A percentile compares a stretch with the other conserved stretches of the same genome.
phyloP scores from a whole-genome alignment of 2,888 invertebrate species.

The Sarcophaga caerulescens region DNA sequence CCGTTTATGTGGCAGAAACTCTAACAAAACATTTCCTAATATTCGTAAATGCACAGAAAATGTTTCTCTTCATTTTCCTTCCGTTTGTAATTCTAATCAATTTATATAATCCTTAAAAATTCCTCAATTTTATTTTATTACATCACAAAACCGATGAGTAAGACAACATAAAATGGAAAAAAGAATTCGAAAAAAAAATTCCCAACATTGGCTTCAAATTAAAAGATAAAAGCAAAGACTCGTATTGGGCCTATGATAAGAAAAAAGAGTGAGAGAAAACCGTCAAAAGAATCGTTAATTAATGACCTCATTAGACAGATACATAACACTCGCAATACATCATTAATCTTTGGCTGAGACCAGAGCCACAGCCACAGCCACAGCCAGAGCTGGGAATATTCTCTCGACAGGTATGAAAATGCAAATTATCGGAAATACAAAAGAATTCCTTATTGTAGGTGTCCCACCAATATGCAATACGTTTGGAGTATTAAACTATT shows the following conservation, averaged over 20 bases:
- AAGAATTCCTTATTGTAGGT: slow-evolving; percentile 46
- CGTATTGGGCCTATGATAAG: no score
- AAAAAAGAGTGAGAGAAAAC: neutral
- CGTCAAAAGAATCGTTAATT: slow-evolving; percentile 68
- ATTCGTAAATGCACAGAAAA: neutral
- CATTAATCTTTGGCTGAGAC: slow-evolving; percentile 69
- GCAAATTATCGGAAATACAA: slow-evolving; percentile 50
- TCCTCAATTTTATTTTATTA: neutral
- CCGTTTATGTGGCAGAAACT: slow-evolving; percentile 40
- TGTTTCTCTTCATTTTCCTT: no score
- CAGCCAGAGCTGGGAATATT: slow-evolving; percentile 41
- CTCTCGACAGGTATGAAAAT: slow-evolving; percentile 56
- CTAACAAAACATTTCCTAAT: neutral
- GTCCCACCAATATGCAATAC: slow-evolving; percentile 1
- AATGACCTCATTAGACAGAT: slow-evolving; percentile 73
- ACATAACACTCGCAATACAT: slow-evolving; percentile 70
- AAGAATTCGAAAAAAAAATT: slow-evolving; percentile 7
- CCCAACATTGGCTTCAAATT: no score
- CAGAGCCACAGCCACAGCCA: slow-evolving; percentile 19
- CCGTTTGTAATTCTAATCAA: no score
- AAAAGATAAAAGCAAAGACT: slow-evolving; percentile 15
- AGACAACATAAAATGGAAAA: slow-evolving; percentile 29
- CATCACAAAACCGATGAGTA: slow-evolving; percentile 9
- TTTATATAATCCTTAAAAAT: no score
- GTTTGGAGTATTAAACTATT: neutral